Evolutionary conservation across 2,113 vertebrate species (phyloP), one percentile per base, ranked within the genome.

Genomic region (Acanthisitta chloris): DNA sequence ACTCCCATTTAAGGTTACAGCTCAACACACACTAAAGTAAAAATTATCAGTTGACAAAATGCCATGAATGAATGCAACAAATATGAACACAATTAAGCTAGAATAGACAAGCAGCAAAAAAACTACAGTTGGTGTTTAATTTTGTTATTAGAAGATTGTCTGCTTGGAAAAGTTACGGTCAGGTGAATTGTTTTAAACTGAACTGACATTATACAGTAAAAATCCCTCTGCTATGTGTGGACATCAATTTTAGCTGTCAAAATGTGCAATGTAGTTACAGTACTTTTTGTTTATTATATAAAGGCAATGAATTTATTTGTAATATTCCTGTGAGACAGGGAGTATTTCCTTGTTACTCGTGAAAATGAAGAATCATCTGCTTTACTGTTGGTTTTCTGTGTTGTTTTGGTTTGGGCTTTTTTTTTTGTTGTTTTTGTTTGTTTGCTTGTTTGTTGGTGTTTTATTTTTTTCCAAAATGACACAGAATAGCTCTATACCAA

Each of bases 401-500:
- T 46, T 38, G 26, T 2, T 14, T 33, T 46, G n/a, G n/a, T n/a
- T n/a, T n/a, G n/a, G n/a, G n/a, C n/a, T 16, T 17, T 20, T 33
- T 49, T 34, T 16, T 24, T 17, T 17, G n/a, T n/a, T n/a, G n/a
- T n/a, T n/a, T n/a, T n/a, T n/a, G n/a, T n/a, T n/a, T n/a, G n/a
- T n/a, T n/a, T n/a, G n/a, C n/a, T n/a, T n/a, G n/a, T n/a, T n/a
- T n/a, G n/a, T n/a, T n/a, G n/a, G n/a, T n/a, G n/a, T n/a, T n/a
- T n/a, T n/a, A n/a, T n/a, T 7, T 1, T 45, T 52, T 62, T n/a
- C 9, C 16, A 34, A 62, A 62, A 55, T 40, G 16, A 40, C 48
- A 40, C 0, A 0, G 8, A 61, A 40, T 14, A 55, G 24, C 8
- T 55, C 19, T 14, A 55, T 52, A 17, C 23, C 17, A 36, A 21